Percentiles rank a stretch among this genome's conserved stretches.
phyloP scores from a whole-genome alignment of 2,888 invertebrate species.

The Blera fallax region DNA sequence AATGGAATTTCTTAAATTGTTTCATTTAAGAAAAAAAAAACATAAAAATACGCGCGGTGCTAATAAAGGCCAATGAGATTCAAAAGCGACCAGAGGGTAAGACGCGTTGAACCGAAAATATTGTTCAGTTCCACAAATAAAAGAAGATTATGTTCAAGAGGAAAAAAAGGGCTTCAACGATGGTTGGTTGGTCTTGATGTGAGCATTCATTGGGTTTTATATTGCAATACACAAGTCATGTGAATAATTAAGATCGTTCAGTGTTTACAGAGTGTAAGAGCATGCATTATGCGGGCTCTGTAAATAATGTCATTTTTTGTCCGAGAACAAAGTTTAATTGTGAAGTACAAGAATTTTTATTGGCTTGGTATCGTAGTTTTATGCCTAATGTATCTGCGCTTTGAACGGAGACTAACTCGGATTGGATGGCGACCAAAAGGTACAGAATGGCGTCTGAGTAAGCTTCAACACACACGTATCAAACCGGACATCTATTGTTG shows the following conservation, averaged over 20 bases:
- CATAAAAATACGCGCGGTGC: neutral
- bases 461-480: no score
- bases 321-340: neutral
- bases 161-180: conserved; percentile 11
- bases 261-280: neutral
- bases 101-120: conserved; percentile 46
- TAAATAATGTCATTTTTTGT: neutral
- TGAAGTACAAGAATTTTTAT: neutral
- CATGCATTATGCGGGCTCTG: conserved; percentile 14
- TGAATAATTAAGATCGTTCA: conserved; percentile 10
- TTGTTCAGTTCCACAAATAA: neutral
- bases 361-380: neutral
- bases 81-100: conserved; percentile 38
- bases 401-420: neutral
- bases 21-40: conserved; percentile 15
- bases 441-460: no score
- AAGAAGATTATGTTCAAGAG: no score
- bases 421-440: no score
- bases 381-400: neutral
- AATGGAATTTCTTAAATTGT: conserved; percentile 51
- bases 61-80: conserved; percentile 53
- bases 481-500: no score
- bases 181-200: conserved; percentile 21
- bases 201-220: conserved; percentile 22
- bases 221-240: neutral